A percentile compares a stretch with the other conserved stretches of the same genome.
phyloP scores from a whole-genome alignment of 2,797 vertebrate species.

The Ciconia nigra region DNA sequence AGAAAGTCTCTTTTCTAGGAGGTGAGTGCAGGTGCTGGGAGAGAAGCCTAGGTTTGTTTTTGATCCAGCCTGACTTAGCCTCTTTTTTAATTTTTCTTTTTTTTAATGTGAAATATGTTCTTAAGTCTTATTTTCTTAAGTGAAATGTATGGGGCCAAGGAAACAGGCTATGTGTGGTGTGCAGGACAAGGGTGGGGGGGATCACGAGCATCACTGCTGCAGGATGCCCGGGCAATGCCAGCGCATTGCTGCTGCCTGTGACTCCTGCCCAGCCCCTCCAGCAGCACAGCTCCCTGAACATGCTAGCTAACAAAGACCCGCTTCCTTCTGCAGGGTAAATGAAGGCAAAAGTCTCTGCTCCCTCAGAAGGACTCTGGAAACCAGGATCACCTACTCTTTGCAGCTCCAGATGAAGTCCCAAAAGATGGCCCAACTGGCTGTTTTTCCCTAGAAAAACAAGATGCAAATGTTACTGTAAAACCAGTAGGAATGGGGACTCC shows the following conservation, averaged over 20 bases:
- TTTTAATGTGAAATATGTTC: background rate
- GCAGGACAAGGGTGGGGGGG: background rate
- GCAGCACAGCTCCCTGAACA: background rate
- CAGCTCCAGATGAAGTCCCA: background rate
- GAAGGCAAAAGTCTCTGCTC: background rate
- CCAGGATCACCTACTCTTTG: background rate
- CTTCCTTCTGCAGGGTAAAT: background rate
- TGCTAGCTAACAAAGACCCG: rapidly evolving
- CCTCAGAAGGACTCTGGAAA: background rate
- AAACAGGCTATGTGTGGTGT: background rate
- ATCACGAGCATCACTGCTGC: background rate
- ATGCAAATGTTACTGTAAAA: background rate
- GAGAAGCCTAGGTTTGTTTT: background rate
- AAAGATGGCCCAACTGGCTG: background rate
- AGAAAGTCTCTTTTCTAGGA: background rate
- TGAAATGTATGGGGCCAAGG: background rate
- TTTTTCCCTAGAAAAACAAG: background rate
- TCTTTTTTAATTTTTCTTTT: background rate
- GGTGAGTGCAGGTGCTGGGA: background rate
- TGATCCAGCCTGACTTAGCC: background rate
- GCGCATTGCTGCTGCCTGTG: rapidly evolving
- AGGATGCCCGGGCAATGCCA: background rate
- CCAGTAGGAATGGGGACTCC: background rate
- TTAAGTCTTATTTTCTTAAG: background rate
- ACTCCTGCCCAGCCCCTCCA: rapidly evolving